Evolutionary conservation across 2,888 invertebrate species (phyloP), one percentile per base, ranked within the genome.

Genomic region (Chrysomela aeneicollis): DNA sequence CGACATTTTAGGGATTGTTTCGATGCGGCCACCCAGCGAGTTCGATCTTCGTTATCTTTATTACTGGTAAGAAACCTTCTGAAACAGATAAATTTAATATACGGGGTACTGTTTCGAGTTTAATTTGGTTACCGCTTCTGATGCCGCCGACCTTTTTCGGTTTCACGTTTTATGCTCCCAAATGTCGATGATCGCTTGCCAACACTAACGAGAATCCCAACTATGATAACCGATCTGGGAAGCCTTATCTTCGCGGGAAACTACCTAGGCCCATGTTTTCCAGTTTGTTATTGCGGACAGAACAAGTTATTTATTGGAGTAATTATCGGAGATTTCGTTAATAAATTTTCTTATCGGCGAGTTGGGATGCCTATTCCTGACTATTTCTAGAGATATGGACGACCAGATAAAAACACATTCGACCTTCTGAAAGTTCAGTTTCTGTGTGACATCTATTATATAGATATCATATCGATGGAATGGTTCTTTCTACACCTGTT

Each of bases 11-110:
- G 70, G 74, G 72, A 77, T 75, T 71, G 75, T 74, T 75, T 74
- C 74, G 75, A 76, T 76, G 74, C 73, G 77, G 72, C 77, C 77
- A 77, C 77, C 77, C 77, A 77, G 66, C 54, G 72, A 64, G 72
- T 59, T 63, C 67, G 68, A 70, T 64, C 70, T 69, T 67, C 70
- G 72, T 77, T 77, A 77, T 77, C 77, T 77, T 77, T 77, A 77
- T 76, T 67, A 74, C 76, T 76, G 70, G 76, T 77, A 75, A 74
- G 73, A 73, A 69, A 74, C 74, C 75, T 75, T 74, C 74, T 74
- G 74, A 74, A 77, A 77, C 74, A 71, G 73, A 77, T 77, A 77
- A 76, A 73, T 74, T 74, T 77, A 74, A 76, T 77, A 76, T 77
- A 76, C 68, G 70, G 72, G 74, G 67, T 65, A 68, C 67, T 70